Evolutionary conservation across 1,140 invertebrate species (phyloP), one percentile per base, ranked within the genome.

Genomic region (Bombus waltoni): DNA sequence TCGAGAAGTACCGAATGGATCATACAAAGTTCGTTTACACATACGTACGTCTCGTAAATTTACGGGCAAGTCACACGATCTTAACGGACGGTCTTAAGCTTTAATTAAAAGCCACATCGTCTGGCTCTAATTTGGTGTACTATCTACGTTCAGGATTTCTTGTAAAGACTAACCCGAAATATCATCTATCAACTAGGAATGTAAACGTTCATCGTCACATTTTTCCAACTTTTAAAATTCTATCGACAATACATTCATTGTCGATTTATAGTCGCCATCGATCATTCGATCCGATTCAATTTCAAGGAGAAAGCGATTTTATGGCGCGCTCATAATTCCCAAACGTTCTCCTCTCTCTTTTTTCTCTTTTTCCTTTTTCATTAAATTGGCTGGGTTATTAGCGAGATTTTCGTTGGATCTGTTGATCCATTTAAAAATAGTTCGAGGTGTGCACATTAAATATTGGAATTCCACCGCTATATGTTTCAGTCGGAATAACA

Each of bases 71-170:
- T 88, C 85, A 59, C 88, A 79, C 71, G 74, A 71, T 87, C 88
- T 89, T 90, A 85, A 87, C 80, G 73, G 76, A 83, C 78, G 65
- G 74, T 87, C 86, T 89, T 89, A 85, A 89, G 88, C 82, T 89
- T 80, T 90, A 90, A 90, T 90, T 90, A 90, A 90, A 90, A 90
- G 89, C 86, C 89, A 72, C 85, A 88, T 87, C 74, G 66, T 62
- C 38, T 77, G 79, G 82, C 86, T 85, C 83, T 87, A 88, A 90
- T 90, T 90, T 86, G 62, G 75, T 83, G 42, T 71, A 38, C 57
- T 22, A 53, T 53, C 47, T 81, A 42, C 82, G 87, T 89, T 89
- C 83, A 89, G 32, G 47, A 68, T 83, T 90, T 84, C 87, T 83
- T 65, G 47, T 15, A 35, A 76, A 53, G 32, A 68, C 62, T 35